Conservation (phyloP, 1,140 invertebrate species). For the Anadara kagoshimensis region DNA sequence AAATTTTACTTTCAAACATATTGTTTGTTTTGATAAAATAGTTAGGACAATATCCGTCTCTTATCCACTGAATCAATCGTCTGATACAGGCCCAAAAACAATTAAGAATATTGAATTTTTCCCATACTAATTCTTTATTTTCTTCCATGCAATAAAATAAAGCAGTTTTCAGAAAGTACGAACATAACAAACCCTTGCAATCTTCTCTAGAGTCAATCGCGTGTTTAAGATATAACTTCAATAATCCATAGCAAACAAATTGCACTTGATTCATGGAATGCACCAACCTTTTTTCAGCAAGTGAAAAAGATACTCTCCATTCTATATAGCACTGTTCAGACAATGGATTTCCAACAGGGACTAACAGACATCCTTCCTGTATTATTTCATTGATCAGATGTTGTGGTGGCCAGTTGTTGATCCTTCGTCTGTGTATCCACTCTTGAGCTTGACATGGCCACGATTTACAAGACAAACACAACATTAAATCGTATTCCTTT, state of each 20-base stretch:
- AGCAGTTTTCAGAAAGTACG: slow-evolving; percentile 22
- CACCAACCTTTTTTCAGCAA: slow-evolving; percentile 21
- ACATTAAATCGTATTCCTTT: no score
- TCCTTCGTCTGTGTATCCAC: no score
- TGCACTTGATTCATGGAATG: slow-evolving; percentile 26
- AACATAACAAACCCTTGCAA: slow-evolving; percentile 10
- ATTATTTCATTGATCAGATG: no score
- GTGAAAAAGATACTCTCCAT: slow-evolving; percentile 27
- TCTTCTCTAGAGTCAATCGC: no score
- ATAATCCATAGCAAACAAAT: slow-evolving; percentile 16
- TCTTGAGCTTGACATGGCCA: no score
- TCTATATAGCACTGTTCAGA: no score
- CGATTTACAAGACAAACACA: no score
- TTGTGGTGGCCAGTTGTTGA: no score
- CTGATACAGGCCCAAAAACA: slow-evolving; percentile 19
- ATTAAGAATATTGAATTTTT: slow-evolving; percentile 77
- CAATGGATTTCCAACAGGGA: no score
- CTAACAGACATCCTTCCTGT: no score
- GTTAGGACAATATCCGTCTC: neutral
- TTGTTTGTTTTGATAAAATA: no score
- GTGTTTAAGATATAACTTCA: slow-evolving; percentile 20
- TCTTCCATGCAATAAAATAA: slow-evolving; percentile 16
- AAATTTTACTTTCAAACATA: no score
- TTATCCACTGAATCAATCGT: slow-evolving; percentile 4
- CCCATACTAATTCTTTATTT: neutral